phyloP scores from a whole-genome alignment of 2,113 vertebrate genomes.

The Australoheros scitulus region DNA sequence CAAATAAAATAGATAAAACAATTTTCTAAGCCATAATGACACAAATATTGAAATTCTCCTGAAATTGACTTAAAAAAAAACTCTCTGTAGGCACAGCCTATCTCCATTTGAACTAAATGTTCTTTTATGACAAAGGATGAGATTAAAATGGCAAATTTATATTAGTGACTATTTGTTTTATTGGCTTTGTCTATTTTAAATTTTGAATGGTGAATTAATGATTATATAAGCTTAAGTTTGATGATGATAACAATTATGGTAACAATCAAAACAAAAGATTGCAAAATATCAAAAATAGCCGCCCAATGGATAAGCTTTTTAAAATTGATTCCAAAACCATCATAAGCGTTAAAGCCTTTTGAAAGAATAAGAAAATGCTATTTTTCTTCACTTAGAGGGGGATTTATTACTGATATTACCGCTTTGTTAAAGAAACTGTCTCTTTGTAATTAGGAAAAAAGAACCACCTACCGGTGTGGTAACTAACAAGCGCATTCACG shows the following conservation, averaged over 20 bases:
- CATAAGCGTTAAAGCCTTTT: no score
- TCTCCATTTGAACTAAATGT: not conserved
- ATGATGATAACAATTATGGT: accelerated
- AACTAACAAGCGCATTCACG: not conserved
- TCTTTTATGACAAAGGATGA: not conserved
- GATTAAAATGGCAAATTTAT: not conserved
- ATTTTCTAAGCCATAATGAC: not conserved
- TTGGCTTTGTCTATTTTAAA: not conserved
- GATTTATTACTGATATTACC: not conserved
- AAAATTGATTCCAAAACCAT: not conserved
- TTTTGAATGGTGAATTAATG: not conserved
- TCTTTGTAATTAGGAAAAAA: not conserved
- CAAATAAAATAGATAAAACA: no score
- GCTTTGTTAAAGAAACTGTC: not conserved
- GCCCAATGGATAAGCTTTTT: accelerated
- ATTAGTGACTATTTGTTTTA: not conserved
- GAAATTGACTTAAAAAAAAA: not conserved
- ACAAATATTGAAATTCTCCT: constrained; percentile 15
- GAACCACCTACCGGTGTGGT: not conserved
- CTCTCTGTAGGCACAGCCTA: not conserved
- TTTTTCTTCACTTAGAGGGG: not conserved
- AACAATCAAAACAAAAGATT: not conserved
- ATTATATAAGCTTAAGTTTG: not conserved
- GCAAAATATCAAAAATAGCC: accelerated
- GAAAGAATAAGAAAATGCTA: no score